Base-by-base conservation (phyloP, 1,140 invertebrate genomes). In the Melanaphis sacchari region DNA sequence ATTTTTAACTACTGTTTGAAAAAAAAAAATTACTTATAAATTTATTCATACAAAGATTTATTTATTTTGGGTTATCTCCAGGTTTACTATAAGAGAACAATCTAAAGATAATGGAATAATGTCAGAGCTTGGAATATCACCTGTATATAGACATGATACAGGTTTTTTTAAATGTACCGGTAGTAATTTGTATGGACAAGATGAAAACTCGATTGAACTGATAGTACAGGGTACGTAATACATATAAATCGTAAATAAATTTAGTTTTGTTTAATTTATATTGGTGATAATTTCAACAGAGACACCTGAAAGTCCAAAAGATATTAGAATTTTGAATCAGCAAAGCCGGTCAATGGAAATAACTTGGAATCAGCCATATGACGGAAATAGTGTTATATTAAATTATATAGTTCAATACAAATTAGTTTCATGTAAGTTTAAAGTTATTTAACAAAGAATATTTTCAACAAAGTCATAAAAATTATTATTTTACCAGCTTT, bases 171-270 rank as follows among this genome's bases (percentile, higher is more conserved):
- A 98, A 40, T 99, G 98, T 95, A 96, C 97, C 91, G 98, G 98
- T 1, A 97, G 97, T 93, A 99, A 99, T 95, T 96, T 97, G 84
- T 98, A 98, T 94, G 98, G 98, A 40, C 97, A 97, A 94, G 98
- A 99, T 94, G 97, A 98, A 95, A 98, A 98, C 96, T 97, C 97
- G 41, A 98, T 99, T 95, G 97, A 98, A 94, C 96, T 99, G 22
- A 97, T 98, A 89, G 98, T 99, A 22, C 98, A 99, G 97, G 98
- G 97, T 97, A 95, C 94, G 94, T 93, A 8, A 5, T 90, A 22
- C 87, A 24, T 38, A 36, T 89, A 15, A 87, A 26, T 54, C 11
- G 0, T 40, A 8, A 38, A 26, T 38, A 1, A 87, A 52, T 5
- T 7, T n/a, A 31, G 43, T 46, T 52, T 36, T n/a, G 6, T 36